A percentile compares a stretch with the other conserved stretches of the same genome.
These are phyloP conservation scores for Styela plicata DNA, from an alignment of 23 tunicate genomes.

Conservation along the genomic window DNA sequence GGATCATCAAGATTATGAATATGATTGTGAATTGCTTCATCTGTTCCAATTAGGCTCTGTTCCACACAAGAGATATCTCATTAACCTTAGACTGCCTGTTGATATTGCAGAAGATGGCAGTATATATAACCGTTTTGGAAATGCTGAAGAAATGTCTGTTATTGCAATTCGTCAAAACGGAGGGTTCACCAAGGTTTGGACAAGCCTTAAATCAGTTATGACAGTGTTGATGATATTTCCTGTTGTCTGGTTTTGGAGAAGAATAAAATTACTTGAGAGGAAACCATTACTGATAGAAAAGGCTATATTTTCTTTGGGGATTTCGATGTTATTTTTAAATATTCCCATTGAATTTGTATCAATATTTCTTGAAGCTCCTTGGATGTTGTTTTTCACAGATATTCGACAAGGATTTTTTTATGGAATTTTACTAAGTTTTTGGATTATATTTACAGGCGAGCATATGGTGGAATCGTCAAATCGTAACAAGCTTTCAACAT, in stretches of 20 bases:
- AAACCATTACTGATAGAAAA: constrained; percentile 80
- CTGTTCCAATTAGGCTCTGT: constrained; percentile 78
- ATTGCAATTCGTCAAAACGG: constrained; percentile 81
- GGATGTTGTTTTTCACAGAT: constrained; percentile 91
- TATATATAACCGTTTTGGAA: constrained; percentile 21
- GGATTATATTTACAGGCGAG: constrained; percentile 91
- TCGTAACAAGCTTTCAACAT: constrained; percentile 77
- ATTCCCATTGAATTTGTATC: constrained; percentile 75
- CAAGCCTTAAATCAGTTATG: constrained; percentile 48
- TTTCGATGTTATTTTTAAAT: constrained; percentile 61
- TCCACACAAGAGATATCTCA: constrained; percentile 65
- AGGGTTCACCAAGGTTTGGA: constrained; percentile 84
- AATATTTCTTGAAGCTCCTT: constrained; percentile 63
- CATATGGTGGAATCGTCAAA: constrained; percentile 81
- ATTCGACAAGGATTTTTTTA: constrained; percentile 86
- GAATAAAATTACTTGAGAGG: constrained; percentile 48
- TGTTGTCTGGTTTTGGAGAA: constrained; percentile 71
- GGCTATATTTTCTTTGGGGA: constrained; percentile 64
- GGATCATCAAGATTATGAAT: constrained; percentile 18
- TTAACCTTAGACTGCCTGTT: constrained; percentile 61
- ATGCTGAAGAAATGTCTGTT: constrained; percentile 28
- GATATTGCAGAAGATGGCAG: not conserved
- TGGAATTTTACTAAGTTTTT: constrained; percentile 70
- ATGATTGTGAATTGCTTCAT: constrained; percentile 75
- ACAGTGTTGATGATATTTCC: constrained; percentile 61